Evolutionary conservation across 2,797 vertebrate species (phyloP).

Genomic region (Lutjanus argentimaculatus): DNA sequence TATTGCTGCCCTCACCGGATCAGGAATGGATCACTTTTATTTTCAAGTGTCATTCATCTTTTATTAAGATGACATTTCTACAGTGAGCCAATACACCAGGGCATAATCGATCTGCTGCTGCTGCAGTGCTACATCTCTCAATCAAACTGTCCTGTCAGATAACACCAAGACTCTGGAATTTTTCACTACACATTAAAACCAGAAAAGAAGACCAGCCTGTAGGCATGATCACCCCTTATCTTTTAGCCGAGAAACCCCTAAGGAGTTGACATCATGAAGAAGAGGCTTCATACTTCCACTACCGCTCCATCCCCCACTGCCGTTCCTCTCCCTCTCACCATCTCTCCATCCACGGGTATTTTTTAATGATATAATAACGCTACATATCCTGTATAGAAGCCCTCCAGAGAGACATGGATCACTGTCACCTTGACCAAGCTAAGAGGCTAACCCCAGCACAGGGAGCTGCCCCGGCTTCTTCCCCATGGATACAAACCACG

Average conservation of each 20-base stretch:
- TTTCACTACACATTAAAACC: constrained; percentile 37
- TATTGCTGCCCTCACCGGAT: not conserved
- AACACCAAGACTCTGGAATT: constrained; percentile 46
- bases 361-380: constrained; percentile 66
- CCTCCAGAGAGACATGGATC: constrained; percentile 73
- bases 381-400: constrained; percentile 48
- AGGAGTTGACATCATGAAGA: constrained; percentile 53
- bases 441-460: constrained; percentile 54
- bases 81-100: constrained; percentile 51
- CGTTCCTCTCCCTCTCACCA: constrained; percentile 22
- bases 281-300: constrained; percentile 39
- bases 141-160: constrained; percentile 69
- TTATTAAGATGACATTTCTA: constrained; percentile 64
- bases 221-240: constrained; percentile 51
- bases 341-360: constrained; percentile 43
- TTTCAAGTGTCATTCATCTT: constrained; percentile 64
- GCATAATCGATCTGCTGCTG: constrained; percentile 65
- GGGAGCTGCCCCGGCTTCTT: constrained; percentile 51
- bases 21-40: constrained; percentile 38
- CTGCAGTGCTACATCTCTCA: constrained; percentile 64
- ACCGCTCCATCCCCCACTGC: constrained; percentile 29
- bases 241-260: constrained; percentile 55
- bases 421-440: constrained; percentile 78
- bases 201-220: constrained; percentile 40
- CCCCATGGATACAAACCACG: constrained; percentile 47